Evolutionary conservation across 2,797 vertebrate species (phyloP), one percentile per base, ranked within the genome.

Genomic region (Moxostoma hubbsi): DNA sequence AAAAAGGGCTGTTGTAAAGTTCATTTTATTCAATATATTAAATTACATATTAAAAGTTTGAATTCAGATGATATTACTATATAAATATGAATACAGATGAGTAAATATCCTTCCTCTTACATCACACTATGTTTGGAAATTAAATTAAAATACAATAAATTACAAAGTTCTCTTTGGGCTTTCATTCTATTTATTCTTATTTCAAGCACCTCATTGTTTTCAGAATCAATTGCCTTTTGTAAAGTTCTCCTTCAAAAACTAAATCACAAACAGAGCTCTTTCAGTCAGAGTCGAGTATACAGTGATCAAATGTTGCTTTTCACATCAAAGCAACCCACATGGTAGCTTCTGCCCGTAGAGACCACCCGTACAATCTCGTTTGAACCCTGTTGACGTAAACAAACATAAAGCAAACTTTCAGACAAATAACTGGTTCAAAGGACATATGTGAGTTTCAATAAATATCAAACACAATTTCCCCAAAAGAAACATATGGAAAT

Each of bases 341-440:
- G 96, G 84, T 95, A 96, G 86, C 93, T 95, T 84, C 91, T 94
- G 84, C 96, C 90, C 86, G 93, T 94, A 61, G 95, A 96, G 24
- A 95, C 94, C 4, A 97, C 94, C 4, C 94, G 93, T 82, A 96
- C 93, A n/a, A 94, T 95, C 85, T 97, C 96, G 2, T 94, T 92
- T 7, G 94, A 97, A 0, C 96, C 96, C 97, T 98, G 88, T 36
- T 65, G 55, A 53, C 47, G 84, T 43, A 88, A 86, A n/a, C n/a
- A 73, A 49, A 64, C 5, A 63, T 8, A 54, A 57, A 24, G 24
- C 24, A 24, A 24, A 24, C 45, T 11, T 36, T 53, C 3, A 77
- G 24, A 12, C 11, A 13, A 4, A 24, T 24, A 24, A 24, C 13
- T 6, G 4, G 10, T 24, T 0, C 46, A 36, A 46, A 6, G 54